Evolutionary conservation across 2,888 invertebrate species (phyloP), one percentile per base, ranked within the genome.

Genomic region (Scaptomyza caliginosa): DNA sequence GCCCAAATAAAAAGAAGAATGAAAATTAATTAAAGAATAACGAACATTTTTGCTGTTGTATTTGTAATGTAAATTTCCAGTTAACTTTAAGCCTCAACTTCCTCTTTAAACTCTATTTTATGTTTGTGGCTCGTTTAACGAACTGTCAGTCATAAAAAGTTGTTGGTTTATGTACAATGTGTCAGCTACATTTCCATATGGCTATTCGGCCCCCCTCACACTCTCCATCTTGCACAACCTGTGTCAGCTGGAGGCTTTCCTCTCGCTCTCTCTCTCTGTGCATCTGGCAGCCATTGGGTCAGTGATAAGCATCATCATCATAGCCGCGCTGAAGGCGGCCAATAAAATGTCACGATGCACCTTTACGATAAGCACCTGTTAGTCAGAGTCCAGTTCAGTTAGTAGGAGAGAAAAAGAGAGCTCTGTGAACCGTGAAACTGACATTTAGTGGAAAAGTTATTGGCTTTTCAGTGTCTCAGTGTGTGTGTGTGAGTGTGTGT

Each of bases 11-110:
- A n/a, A n/a, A n/a, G n/a, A n/a, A n/a, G n/a, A n/a, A n/a, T n/a
- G 48, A 59, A 88, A 88, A 86, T 88, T 86, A 86, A 88, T 86
- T 86, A 86, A 86, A 82, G 24, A 86, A 83, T 79, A 74, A 68
- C 65, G 67, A 74, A 67, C 2, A 8, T 28, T 28, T 11, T n/a
- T 30, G 11, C 2, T 0, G 4, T 30, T 3, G 2, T 28, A 11
- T 28, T 11, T 26, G 26, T 28, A 11, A 68, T 87, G 82, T 76
- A 79, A 67, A 83, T 79, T 88, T 88, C 80, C 84, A 72, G 24
- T 43, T 69, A 88, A 87, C 43, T 56, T 52, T 13, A 4, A 8
- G 30, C 7, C 5, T 11, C 19, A 7, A n/a, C n/a, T 3, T 30
- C 19, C 10, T 30, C 19, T 19, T 32, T 5, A 2, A 7, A 17